Conservation (phyloP, 2,113 vertebrate genomes). For the Bufo bufo region DNA sequence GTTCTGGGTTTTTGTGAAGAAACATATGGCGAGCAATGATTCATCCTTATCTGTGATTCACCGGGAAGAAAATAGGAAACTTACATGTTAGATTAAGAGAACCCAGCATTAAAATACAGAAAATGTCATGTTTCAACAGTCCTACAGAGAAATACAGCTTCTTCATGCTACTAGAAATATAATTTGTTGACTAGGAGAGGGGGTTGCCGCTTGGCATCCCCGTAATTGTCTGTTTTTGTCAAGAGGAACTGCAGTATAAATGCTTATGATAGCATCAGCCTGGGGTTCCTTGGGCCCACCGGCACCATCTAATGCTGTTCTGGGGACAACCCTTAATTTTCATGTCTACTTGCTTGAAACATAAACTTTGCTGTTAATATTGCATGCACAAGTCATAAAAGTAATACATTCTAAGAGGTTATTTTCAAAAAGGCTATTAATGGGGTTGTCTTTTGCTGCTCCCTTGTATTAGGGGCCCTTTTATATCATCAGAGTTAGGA, state of each 20-base stretch:
- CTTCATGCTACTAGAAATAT: background rate
- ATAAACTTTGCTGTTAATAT: no score
- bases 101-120: background rate
- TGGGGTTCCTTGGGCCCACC: no score
- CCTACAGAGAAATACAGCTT: background rate
- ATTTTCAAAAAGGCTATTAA: no score
- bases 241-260: background rate
- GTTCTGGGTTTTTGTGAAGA: conserved; percentile 39
- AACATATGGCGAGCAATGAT: conserved; percentile 41
- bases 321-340: no score
- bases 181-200: background rate
- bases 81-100: conserved; percentile 19
- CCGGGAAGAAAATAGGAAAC: conserved; percentile 33
- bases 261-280: background rate
- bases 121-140: conserved; percentile 10
- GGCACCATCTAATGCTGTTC: no score
- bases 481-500: no score
- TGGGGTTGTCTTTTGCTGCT: no score
- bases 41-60: conserved; percentile 41
- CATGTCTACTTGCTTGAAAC: no score
- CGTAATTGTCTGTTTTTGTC: background rate
- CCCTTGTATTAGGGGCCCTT: no score
- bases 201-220: background rate
- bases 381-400: no score
- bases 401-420: no score